phyloP scores from a whole-genome alignment of 2,113 vertebrate species.

The Crotalus tigris region DNA sequence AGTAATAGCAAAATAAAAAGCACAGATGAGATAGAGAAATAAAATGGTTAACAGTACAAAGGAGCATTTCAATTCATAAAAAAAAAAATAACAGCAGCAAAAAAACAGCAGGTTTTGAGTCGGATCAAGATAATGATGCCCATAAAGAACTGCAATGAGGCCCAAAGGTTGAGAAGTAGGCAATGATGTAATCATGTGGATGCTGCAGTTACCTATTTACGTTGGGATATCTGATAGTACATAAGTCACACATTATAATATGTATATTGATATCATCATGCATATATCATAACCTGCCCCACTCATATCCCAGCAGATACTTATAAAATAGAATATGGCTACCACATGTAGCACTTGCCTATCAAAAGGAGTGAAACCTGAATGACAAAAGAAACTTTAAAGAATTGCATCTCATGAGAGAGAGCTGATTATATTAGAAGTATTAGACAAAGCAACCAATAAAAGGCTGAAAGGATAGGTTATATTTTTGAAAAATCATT shows the following conservation, averaged over 20 bases:
- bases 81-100: background rate
- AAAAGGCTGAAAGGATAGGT: background rate
- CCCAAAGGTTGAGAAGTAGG: background rate
- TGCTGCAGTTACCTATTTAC: background rate
- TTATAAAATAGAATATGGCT: background rate
- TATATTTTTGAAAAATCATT: background rate
- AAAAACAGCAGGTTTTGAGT: background rate
- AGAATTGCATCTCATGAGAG: background rate
- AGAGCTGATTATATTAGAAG: background rate
- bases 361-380: background rate
- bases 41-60: background rate
- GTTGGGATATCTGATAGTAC: background rate
- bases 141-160: background rate
- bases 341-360: background rate
- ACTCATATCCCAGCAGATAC: background rate
- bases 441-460: background rate
- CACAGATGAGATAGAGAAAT: background rate
- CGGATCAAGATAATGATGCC: background rate
- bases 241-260: background rate
- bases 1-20: background rate
- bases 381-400: constrained; percentile 7
- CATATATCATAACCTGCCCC: background rate
- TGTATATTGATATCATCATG: background rate
- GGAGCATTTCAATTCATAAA: background rate
- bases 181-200: background rate